Evolutionary conservation across 2,797 vertebrate species (phyloP), one percentile per base, ranked within the genome.

Genomic region (Scyliorhinus canicula): DNA sequence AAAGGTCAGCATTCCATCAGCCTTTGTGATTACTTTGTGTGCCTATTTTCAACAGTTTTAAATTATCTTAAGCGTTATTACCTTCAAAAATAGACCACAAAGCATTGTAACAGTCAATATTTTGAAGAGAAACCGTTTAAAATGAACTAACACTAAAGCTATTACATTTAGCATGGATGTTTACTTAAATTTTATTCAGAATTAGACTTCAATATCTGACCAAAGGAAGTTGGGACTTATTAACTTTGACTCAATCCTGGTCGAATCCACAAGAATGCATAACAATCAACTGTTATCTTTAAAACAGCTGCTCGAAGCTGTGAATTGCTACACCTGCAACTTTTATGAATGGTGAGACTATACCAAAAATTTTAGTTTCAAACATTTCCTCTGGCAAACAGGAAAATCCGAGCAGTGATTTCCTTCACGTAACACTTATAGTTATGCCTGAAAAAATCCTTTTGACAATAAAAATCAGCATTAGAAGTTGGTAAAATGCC

Each of bases 321-420:
- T 93, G 47, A 74, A 94, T 71, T 26, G 93, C 40, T 94, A 94
- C 93, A 94, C 93, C 93, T 94, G 93, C 93, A 94, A 69, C 28
- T 52, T 94, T 94, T 94, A 16, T 74, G 93, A 94, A 94, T 94
- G 67, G 93, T 94, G 93, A 50, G 93, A 93, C 93, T 50, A 71
- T 71, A 74, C 11, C 93, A 74, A 47, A 94, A 74, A 94, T 71
- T 71, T 52, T 67, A 74, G 47, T 50, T 71, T 74, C 65, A 94
- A 94, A 74, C 93, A 44, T 93, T 94, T 94, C 93, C 93, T 94
- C 65, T 94, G 67, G 31, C 74, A 74, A 94, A 94, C 67, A 94
- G 93, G 93, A 94, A 94, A 90, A 94, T 5, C 67, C 14, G 21
- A 52, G 47, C 93, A 65, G 93, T 74, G 93, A 94, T 74, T 71